These are phyloP conservation scores for Fukomys damarensis DNA, from an alignment of 2,113 vertebrate genomes.

Conservation along the genomic window DNA sequence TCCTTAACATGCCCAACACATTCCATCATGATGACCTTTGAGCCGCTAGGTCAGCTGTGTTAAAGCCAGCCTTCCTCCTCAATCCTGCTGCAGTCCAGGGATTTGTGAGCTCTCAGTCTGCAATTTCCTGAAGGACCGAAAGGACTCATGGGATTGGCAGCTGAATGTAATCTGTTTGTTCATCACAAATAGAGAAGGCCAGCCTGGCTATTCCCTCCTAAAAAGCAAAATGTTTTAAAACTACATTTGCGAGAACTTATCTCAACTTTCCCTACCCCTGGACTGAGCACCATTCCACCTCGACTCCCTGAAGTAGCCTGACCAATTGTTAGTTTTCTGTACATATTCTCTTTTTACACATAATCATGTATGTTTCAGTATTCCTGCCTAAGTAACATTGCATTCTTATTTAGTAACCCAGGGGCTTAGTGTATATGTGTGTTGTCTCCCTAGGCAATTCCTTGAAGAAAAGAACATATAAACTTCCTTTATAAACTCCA, in stretches of 20 bases:
- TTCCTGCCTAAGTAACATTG: neutral
- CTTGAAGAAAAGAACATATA: neutral
- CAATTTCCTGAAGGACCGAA: slow-evolving; percentile 39
- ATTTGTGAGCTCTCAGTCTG: slow-evolving; percentile 24
- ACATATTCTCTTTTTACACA: neutral
- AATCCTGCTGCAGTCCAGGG: neutral
- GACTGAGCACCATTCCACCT: neutral
- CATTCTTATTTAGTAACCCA: neutral
- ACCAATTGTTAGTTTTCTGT: neutral
- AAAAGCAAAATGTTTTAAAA: slow-evolving; percentile 24
- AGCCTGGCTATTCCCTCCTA: neutral
- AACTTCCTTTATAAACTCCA: neutral
- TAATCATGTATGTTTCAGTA: neutral
- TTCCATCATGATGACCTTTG: slow-evolving; percentile 22
- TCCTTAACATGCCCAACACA: slow-evolving; percentile 2
- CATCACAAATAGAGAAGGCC: slow-evolving; percentile 4
- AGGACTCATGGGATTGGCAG: slow-evolving; percentile 41
- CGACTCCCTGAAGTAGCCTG: neutral
- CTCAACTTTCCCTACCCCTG: neutral
- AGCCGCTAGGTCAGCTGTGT: neutral
- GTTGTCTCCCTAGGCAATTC: neutral
- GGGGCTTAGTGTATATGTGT: neutral
- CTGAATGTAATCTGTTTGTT: slow-evolving; percentile 51
- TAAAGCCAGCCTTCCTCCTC: neutral
- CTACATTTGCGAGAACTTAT: neutral